Evolutionary conservation across 2,113 vertebrate species (phyloP), one percentile per base, ranked within the genome.

Genomic region (Anhinga rufa): DNA sequence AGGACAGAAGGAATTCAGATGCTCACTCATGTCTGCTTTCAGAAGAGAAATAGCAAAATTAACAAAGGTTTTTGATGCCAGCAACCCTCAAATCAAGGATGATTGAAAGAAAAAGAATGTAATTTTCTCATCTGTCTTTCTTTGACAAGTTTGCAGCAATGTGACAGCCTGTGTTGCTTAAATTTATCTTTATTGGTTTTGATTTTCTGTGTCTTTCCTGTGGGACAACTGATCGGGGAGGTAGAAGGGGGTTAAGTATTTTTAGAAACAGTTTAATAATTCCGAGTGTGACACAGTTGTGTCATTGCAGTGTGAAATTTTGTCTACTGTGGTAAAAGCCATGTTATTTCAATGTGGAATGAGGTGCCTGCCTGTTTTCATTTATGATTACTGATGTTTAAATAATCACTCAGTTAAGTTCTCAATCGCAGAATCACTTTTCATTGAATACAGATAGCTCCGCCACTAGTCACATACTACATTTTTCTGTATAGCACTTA

Each of bases 71-170:
- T 93, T 85, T 93, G 78, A 80, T 93, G 88, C 92, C 92, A 96
- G 87, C 80, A 96, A 70, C 86, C 72, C 72, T 97, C 92, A 92
- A 94, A 91, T 95, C 76, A 81, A 78, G 65, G 82, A 80, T 92
- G 90, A 96, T 86, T 92, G 95, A 96, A 95, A 94, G 82, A 83
- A 95, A 83, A 92, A 77, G 31, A 92, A 93, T 86, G 88, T 57
- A 65, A 92, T 94, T 95, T 95, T 96, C 78, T 92, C 68, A 26
- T 95, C 72, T 93, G 60, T 86, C 32, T 92, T 48, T 76, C 79
- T 89, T 31, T 94, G 89, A 91, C 84, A 95, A 71, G 84, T 91
- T 94, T 94, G 54, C 81, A 75, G 78, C 81, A 76, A 79, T 52
- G 52, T 82, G 74, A 75, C 87, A 91, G 78, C 81, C 79, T 79